These are phyloP conservation scores for Datnioides undecimradiatus DNA, from an alignment of 2,113 vertebrate genomes.

Conservation along the genomic window DNA sequence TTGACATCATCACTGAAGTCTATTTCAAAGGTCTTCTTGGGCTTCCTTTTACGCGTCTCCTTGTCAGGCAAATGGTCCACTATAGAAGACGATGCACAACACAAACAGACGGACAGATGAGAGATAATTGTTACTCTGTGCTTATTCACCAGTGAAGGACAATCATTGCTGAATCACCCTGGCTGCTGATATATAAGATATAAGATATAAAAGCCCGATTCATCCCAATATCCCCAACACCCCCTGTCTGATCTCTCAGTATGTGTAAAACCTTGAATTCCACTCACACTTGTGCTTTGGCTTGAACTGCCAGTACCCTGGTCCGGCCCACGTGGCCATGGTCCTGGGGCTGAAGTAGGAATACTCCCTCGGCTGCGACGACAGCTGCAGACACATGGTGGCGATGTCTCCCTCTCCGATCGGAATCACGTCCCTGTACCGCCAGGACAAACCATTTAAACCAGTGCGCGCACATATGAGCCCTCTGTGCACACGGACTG, in stretches of 20 bases:
- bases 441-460: background rate
- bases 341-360: constrained; percentile 97
- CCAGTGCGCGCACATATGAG: background rate
- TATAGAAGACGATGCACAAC: constrained; percentile 37
- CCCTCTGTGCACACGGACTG: background rate
- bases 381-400: constrained; percentile 91
- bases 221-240: background rate
- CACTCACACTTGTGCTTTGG: constrained; percentile 88
- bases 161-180: background rate
- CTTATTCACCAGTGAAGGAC: background rate
- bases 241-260: background rate
- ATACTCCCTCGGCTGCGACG: constrained; percentile 92
- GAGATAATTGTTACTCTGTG: background rate
- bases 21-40: constrained; percentile 88
- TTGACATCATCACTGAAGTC: constrained; percentile 89
- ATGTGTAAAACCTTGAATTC: background rate
- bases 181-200: background rate
- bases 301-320: constrained; percentile 95
- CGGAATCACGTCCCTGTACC: constrained; percentile 68
- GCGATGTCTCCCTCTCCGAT: constrained; percentile 87
- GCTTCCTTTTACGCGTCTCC: constrained; percentile 81
- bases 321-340: constrained; percentile 95
- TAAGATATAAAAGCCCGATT: background rate
- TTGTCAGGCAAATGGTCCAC: constrained; percentile 86
- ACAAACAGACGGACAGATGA: background rate